phyloP scores from a whole-genome alignment of 2,113 vertebrate species.

The Nipponia nippon region DNA sequence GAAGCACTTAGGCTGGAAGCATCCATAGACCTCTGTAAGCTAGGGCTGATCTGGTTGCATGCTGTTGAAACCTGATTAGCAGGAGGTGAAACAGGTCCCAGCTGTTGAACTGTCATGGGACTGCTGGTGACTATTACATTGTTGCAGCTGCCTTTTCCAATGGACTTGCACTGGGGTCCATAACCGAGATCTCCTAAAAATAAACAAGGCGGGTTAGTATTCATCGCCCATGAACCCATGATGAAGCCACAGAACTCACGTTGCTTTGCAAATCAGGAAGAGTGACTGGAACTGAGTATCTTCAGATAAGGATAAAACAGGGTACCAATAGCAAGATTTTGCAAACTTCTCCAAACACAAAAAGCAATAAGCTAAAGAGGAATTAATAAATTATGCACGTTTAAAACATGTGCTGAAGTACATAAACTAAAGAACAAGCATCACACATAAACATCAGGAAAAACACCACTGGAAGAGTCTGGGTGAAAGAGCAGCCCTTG shows the following conservation, averaged over 20 bases:
- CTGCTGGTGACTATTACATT: conserved; percentile 79
- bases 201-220: conserved; percentile 66
- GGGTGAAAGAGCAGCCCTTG: neutral
- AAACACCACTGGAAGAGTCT: neutral
- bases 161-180: conserved; percentile 71
- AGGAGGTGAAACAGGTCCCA: conserved; percentile 71
- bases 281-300: neutral
- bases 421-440: neutral
- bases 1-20: conserved; percentile 74
- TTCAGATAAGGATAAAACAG: neutral
- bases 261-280: neutral
- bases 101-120: conserved; percentile 78
- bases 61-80: conserved; percentile 69
- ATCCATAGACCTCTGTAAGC: conserved; percentile 71
- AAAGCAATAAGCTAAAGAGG: neutral
- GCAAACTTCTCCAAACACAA: neutral
- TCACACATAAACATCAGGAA: neutral
- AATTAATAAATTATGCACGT: neutral
- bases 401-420: neutral
- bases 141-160: conserved; percentile 77
- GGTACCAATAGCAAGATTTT: neutral
- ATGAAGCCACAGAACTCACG: neutral
- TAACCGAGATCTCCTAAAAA: conserved; percentile 78
- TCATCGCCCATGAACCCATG: neutral
- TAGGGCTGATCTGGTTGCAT: conserved; percentile 68